phyloP scores from a whole-genome alignment of 2,113 vertebrate genomes.

The Tyto alba region DNA sequence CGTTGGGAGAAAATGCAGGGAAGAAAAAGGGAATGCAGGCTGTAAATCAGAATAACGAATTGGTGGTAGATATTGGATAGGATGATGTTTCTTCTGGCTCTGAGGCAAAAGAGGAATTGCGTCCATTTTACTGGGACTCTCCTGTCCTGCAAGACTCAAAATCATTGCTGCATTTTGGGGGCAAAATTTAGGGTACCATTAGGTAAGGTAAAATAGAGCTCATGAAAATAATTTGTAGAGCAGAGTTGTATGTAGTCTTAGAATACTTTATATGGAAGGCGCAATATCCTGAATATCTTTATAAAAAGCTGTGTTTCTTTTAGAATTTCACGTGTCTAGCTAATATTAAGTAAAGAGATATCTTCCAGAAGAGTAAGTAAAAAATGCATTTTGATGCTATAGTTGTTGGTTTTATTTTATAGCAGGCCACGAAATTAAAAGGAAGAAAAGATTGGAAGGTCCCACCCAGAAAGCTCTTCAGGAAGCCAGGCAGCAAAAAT shows the following conservation, averaged over 20 bases:
- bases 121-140: background rate
- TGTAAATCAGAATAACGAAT: background rate
- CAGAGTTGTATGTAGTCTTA: background rate
- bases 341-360: background rate
- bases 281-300: background rate
- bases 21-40: background rate
- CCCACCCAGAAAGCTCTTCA: slow-evolving; percentile 55
- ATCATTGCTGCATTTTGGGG: background rate
- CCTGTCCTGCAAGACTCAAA: background rate
- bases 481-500: slow-evolving; percentile 59
- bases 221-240: background rate
- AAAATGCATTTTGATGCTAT: background rate
- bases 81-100: background rate
- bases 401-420: slow-evolving; percentile 13
- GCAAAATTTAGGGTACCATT: background rate
- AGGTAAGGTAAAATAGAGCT: background rate
- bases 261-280: background rate
- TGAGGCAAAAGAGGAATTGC: background rate
- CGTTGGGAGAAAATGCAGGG: background rate
- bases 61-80: background rate
- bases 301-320: background rate
- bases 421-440: background rate
- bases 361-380: background rate
- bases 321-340: background rate
- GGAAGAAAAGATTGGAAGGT: slow-evolving; percentile 8